Conservation (phyloP, 2,888 invertebrate genomes). For the Himalopsyche anomala region DNA sequence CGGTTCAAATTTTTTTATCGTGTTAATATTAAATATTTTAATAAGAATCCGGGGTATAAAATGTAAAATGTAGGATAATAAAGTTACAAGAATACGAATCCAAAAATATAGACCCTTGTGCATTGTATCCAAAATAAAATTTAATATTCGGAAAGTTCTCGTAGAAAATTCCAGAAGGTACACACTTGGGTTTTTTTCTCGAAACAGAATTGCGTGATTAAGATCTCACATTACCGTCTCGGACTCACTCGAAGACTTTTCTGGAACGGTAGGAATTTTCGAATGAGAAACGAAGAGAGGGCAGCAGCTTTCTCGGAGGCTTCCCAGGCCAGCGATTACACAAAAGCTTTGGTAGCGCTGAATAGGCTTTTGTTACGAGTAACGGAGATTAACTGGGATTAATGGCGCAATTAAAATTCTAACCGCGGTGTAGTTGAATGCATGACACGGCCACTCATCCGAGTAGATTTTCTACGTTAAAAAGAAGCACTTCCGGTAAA, state of each 20-base stretch:
- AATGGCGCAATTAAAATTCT: conserved; percentile 63
- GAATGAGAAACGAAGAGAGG: conserved; percentile 30
- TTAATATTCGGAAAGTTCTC: conserved; percentile 31
- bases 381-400: conserved; percentile 60
- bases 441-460: conserved; percentile 49
- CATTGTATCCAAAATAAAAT: conserved; percentile 31
- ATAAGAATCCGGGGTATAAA: conserved; percentile 2
- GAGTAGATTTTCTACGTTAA: conserved; percentile 44
- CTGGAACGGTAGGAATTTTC: conserved; percentile 22
- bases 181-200: conserved; percentile 15
- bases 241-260: conserved; percentile 37
- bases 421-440: conserved; percentile 50
- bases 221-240: conserved; percentile 29
- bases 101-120: conserved; percentile 9
- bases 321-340: conserved; percentile 52
- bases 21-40: conserved; percentile 3
- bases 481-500: conserved; percentile 30
- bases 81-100: conserved; percentile 14
- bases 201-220: conserved; percentile 16
- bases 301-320: conserved; percentile 24
- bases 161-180: conserved; percentile 21
- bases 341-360: conserved; percentile 49
- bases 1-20: too few species aligned
- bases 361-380: conserved; percentile 59
- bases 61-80: conserved; percentile 9